Evolutionary conservation across 2,113 vertebrate genomes (phyloP).

Genomic region (Lontra canadensis): DNA sequence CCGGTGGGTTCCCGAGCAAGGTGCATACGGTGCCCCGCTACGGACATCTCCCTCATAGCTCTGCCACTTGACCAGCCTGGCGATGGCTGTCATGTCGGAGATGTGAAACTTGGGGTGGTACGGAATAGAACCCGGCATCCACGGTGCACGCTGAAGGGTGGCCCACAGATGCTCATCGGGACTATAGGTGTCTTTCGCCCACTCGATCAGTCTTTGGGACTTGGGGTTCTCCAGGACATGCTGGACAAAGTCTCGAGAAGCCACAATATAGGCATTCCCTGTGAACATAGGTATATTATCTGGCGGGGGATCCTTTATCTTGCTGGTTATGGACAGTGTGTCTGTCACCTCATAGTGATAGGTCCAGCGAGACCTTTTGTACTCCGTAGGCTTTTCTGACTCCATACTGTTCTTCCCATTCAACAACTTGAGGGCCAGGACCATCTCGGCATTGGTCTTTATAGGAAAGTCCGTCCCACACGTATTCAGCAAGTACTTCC

Average conservation of each 20-base stretch:
- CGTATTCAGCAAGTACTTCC: conserved; percentile 94
- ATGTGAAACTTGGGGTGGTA: conserved; percentile 85
- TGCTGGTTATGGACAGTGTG: conserved; percentile 48
- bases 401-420: conserved; percentile 92
- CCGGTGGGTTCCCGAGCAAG: conserved; percentile 87
- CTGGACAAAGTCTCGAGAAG: conserved; percentile 88
- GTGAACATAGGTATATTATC: conserved; percentile 87
- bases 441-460: conserved; percentile 93
- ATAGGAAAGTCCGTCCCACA: conserved; percentile 95
- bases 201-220: conserved; percentile 85
- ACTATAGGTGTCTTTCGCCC: conserved; percentile 94
- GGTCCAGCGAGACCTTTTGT: conserved; percentile 87
- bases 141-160: conserved; percentile 89
- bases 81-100: conserved; percentile 90
- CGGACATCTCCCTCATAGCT: conserved; percentile 84
- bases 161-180: conserved; percentile 97
- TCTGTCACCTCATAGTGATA: conserved; percentile 83
- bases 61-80: conserved; percentile 91
- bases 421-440: conserved; percentile 85
- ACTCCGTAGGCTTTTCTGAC: conserved; percentile 80
- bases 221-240: conserved; percentile 83
- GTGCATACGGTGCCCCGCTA: conserved; percentile 88
- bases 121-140: conserved; percentile 88
- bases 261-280: conserved; percentile 91
- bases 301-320: conserved; percentile 85